Conservation (phyloP, 2,113 vertebrate genomes). For the Pelusios castaneus region DNA sequence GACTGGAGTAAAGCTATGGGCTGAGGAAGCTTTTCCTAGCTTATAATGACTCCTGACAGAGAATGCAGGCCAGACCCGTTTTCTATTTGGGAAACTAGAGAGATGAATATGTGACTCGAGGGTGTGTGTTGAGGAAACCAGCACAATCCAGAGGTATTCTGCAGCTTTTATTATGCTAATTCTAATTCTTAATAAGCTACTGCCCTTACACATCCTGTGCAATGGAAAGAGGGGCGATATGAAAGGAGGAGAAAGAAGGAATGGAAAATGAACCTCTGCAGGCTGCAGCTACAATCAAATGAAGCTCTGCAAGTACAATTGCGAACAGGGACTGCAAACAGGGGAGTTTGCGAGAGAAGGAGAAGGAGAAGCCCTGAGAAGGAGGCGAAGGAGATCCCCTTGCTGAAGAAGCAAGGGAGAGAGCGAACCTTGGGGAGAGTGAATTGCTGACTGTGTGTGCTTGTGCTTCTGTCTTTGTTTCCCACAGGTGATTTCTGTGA, state of each 20-base stretch:
- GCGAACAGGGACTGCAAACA: too few relatives aligned
- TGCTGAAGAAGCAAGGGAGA: too few relatives aligned
- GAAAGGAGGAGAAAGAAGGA: not conserved
- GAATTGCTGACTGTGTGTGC: too few relatives aligned
- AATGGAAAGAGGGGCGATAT: not conserved
- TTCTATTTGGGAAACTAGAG: not conserved
- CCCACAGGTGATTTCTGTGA: too few relatives aligned
- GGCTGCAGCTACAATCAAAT: not conserved
- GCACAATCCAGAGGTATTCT: not conserved
- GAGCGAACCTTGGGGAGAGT: too few relatives aligned
- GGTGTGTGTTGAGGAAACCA: not conserved
- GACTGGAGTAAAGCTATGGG: not conserved
- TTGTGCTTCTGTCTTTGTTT: too few relatives aligned
- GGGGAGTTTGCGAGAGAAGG: too few relatives aligned
- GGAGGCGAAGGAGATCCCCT: too few relatives aligned
- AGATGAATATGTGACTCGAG: not conserved
- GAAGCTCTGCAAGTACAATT: too few relatives aligned
- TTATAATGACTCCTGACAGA: not conserved
- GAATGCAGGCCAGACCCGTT: not conserved
- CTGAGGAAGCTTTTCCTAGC: not conserved
- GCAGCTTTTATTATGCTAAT: not conserved
- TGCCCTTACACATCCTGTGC: not conserved
- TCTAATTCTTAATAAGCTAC: not conserved
- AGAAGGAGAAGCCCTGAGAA: too few relatives aligned
- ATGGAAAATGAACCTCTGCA: not conserved